Conservation (phyloP, 2,888 invertebrate genomes). For the Hirtodrosophila duncani region DNA sequence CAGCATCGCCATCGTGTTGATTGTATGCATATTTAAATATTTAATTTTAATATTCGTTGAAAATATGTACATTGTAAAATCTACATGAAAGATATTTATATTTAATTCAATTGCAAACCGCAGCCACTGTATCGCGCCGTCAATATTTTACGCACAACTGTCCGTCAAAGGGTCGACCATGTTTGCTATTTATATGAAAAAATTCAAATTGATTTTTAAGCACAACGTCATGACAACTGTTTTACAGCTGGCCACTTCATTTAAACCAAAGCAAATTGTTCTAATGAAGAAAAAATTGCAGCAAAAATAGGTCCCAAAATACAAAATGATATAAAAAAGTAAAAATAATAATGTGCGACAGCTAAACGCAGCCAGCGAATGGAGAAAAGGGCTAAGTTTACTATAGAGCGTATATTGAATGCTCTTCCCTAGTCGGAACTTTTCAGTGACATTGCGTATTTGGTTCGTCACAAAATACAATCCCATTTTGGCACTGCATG, state of each 20-base stretch:
- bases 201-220: conserved; percentile 19
- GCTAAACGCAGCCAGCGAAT: conserved; percentile 18
- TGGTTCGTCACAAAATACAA: no score
- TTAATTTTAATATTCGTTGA: conserved; percentile 29
- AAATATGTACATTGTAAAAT: conserved; percentile 21
- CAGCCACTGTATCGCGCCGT: conserved; percentile 10
- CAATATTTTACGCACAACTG: conserved; percentile 44
- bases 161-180: conserved; percentile 22
- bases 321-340: conserved; percentile 1
- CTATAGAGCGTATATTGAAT: no score
- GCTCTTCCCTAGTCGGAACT: no score
- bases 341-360: conserved; percentile 1
- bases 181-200: conserved; percentile 48
- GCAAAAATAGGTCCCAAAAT: neutral
- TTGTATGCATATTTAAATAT: conserved; percentile 53
- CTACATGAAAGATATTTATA: no score
- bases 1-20: conserved; percentile 19
- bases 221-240: conserved; percentile 13
- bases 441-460: no score
- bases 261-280: conserved; percentile 41
- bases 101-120: conserved; percentile 38
- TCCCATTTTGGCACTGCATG: no score
- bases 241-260: conserved; percentile 46
- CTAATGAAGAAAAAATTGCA: conserved; percentile 16
- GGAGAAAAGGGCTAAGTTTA: neutral